Conservation (phyloP, 2,888 invertebrate species). For the Belgica antarctica region DNA sequence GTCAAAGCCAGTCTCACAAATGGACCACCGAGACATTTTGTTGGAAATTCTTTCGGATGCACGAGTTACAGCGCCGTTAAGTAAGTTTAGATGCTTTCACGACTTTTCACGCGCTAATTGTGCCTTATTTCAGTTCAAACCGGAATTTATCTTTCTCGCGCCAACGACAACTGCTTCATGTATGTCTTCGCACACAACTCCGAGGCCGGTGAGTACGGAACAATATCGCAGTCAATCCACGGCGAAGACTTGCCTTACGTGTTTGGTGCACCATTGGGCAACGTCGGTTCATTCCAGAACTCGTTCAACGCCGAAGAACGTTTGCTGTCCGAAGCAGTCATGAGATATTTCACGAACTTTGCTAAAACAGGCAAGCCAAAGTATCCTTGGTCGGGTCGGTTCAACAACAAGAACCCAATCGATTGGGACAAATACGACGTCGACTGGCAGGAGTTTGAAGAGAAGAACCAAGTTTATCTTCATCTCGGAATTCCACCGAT, state of each 20-base stretch:
- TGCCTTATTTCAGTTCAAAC: slow-evolving; percentile 60
- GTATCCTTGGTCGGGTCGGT: slow-evolving; percentile 65
- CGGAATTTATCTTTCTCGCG: slow-evolving; percentile 71
- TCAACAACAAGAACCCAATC: slow-evolving; percentile 62
- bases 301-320: slow-evolving; percentile 76
- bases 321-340: slow-evolving; percentile 78
- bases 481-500: slow-evolving; percentile 73
- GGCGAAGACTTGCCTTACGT: slow-evolving; percentile 87
- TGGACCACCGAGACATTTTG: slow-evolving; percentile 72
- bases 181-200: slow-evolving; percentile 87
- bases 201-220: slow-evolving; percentile 71
- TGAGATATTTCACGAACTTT: slow-evolving; percentile 88
- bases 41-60: slow-evolving; percentile 88
- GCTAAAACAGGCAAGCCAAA: slow-evolving; percentile 83
- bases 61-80: slow-evolving; percentile 75
- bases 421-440: slow-evolving; percentile 70
- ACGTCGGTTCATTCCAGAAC: slow-evolving; percentile 67
- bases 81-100: slow-evolving; percentile 4
- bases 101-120: background rate
- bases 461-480: slow-evolving; percentile 71
- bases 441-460: slow-evolving; percentile 83
- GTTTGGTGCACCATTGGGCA: slow-evolving; percentile 78
- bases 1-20: slow-evolving; percentile 58
- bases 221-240: slow-evolving; percentile 72
- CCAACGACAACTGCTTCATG: slow-evolving; percentile 77